These are phyloP conservation scores for Beaufortia kweichowensis DNA, from an alignment of 2,113 vertebrate genomes.

Conservation along the genomic window DNA sequence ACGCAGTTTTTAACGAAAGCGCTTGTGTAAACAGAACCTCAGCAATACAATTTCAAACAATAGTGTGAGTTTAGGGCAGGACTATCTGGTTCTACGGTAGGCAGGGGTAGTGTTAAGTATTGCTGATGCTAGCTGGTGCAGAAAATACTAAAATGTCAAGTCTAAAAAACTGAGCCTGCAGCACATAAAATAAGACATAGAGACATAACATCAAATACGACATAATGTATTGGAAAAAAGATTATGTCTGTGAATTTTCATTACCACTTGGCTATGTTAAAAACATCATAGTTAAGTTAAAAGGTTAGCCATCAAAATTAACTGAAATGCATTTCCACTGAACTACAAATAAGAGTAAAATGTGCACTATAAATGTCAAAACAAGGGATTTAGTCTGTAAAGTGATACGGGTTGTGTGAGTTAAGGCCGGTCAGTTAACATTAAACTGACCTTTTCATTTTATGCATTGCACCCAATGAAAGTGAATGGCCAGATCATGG, in stretches of 20 bases:
- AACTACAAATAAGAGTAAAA: slow-evolving; percentile 25
- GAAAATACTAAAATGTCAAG: too few relatives aligned
- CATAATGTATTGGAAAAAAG: slow-evolving; percentile 1
- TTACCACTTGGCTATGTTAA: slow-evolving; percentile 8
- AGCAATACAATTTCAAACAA: too few relatives aligned
- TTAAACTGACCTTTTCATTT: slow-evolving; percentile 32
- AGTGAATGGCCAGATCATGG: slow-evolving; percentile 35
- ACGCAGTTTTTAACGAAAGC: too few relatives aligned
- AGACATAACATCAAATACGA: too few relatives aligned
- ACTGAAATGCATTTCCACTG: slow-evolving; percentile 8
- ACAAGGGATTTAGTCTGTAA: slow-evolving; percentile 42
- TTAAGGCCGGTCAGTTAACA: slow-evolving; percentile 28
- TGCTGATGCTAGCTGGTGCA: too few relatives aligned
- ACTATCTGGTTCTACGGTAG: too few relatives aligned
- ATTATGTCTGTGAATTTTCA: slow-evolving; percentile 9
- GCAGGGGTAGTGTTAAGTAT: too few relatives aligned
- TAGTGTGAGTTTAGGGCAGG: too few relatives aligned
- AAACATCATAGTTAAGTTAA: slow-evolving; percentile 8
- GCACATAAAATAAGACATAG: too few relatives aligned
- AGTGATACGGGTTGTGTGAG: slow-evolving; percentile 25
- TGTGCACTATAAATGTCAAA: slow-evolving; percentile 41
- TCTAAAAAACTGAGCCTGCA: not conserved
- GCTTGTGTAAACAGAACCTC: too few relatives aligned
- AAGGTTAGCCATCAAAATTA: slow-evolving; percentile 28
- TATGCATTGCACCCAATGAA: slow-evolving; percentile 40